Percentiles rank a stretch among this genome's conserved stretches.
Conservation (phyloP, 2,113 vertebrate species). For the Dipodomys merriami region DNA sequence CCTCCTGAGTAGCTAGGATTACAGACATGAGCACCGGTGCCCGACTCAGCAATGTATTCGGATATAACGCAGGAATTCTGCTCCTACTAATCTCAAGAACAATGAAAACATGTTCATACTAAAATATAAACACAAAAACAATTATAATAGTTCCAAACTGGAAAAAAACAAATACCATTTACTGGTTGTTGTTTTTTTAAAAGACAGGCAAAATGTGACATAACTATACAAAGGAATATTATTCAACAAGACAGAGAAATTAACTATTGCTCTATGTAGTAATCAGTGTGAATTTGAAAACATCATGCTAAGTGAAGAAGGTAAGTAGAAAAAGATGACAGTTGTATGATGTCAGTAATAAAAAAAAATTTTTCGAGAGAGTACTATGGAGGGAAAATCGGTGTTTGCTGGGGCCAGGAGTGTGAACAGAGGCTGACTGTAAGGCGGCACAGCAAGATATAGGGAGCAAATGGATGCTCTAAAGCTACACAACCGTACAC, state of each 20-base stretch:
- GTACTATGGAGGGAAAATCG: neutral
- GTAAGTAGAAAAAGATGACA: neutral
- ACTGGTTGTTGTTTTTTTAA: no score
- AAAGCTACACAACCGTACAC: neutral
- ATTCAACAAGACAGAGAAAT: slow-evolving; percentile 8
- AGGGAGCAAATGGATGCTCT: neutral
- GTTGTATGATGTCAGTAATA: neutral
- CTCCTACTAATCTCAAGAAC: slow-evolving; percentile 1
- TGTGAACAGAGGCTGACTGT: neutral
- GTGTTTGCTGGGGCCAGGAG: neutral
- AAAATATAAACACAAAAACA: slow-evolving; percentile 1
- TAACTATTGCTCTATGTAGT: neutral
- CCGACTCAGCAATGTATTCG: neutral
- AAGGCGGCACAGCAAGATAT: neutral
- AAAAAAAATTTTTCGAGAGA: neutral
- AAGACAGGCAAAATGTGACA: neutral
- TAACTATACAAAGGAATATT: neutral
- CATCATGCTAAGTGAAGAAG: neutral
- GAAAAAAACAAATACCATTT: neutral
- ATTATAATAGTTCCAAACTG: slow-evolving; percentile 5
- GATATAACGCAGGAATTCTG: neutral
- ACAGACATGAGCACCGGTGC: no score
- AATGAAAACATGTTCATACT: slow-evolving; percentile 30
- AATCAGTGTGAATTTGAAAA: slow-evolving; percentile 4
- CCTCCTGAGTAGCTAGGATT: no score